These are phyloP conservation scores for Beris chalybata DNA, from an alignment of 2,888 invertebrate species.

Conservation along the genomic window DNA sequence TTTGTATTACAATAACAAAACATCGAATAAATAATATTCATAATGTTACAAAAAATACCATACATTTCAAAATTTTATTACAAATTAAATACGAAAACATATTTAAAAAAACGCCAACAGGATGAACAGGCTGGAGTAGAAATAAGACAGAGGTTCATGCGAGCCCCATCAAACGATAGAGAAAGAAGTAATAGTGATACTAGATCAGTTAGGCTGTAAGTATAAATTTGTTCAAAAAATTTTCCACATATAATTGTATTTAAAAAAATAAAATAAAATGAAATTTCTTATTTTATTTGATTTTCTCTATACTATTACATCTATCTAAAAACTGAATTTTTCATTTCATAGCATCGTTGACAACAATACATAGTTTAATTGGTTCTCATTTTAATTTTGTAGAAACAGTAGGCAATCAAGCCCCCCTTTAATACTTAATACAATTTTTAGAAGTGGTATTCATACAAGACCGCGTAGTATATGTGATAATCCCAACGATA, in stretches of 20 bases:
- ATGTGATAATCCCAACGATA: constrained; percentile 46
- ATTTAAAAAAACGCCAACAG: constrained; percentile 47
- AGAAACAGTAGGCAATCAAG: constrained; percentile 32
- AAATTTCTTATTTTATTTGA: constrained; percentile 12
- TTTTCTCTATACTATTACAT: background rate
- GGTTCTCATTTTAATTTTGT: constrained; percentile 32
- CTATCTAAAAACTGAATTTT: constrained; percentile 19
- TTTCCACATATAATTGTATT: background rate
- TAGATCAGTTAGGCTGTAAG: constrained; percentile 49
- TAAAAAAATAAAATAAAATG: background rate
- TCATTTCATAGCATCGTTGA: constrained; percentile 20
- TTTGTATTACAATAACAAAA: background rate
- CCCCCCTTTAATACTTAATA: constrained; percentile 27
- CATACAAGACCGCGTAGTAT: constrained; percentile 42
- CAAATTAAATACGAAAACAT: constrained; percentile 29
- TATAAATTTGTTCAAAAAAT: constrained; percentile 34
- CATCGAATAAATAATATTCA: background rate
- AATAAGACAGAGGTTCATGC: constrained; percentile 49
- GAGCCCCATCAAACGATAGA: constrained; percentile 47
- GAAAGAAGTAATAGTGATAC: constrained; percentile 49
- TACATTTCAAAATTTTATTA: constrained; percentile 24
- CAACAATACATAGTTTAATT: constrained; percentile 24
- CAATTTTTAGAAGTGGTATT: constrained; percentile 41
- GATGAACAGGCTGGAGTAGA: constrained; percentile 65
- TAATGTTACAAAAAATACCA: constrained; percentile 2